Conservation (phyloP, 2,113 vertebrate genomes). For the Coturnix japonica region DNA sequence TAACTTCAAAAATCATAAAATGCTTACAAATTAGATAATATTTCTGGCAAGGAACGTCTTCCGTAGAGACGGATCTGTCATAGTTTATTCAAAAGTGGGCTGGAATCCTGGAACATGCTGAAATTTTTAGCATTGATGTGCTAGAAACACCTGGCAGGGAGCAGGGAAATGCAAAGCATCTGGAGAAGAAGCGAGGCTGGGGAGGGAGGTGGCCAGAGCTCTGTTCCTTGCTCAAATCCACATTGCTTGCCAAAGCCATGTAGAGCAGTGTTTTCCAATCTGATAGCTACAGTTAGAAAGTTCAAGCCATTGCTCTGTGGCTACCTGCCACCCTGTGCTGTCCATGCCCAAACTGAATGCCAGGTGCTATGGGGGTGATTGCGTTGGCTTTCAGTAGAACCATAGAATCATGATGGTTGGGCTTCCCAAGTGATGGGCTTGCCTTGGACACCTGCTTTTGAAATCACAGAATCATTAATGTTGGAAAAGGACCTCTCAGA, state of each 20-base stretch:
- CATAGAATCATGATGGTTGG: neutral
- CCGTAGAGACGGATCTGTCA: neutral
- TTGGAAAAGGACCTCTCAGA: neutral
- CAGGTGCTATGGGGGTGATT: neutral
- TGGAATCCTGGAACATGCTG: slow-evolving; percentile 11
- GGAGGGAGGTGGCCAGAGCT: neutral
- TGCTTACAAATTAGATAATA: slow-evolving; percentile 59
- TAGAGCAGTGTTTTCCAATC: neutral
- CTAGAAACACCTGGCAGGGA: slow-evolving; percentile 60
- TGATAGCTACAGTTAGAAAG: neutral
- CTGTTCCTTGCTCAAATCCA: neutral
- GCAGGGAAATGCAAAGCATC: slow-evolving; percentile 50
- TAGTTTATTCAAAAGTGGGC: neutral
- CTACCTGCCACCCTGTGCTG: neutral
- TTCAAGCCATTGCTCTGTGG: neutral
- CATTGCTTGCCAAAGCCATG: neutral
- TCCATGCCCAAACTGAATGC: rapidly evolving
- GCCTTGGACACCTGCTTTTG: neutral
- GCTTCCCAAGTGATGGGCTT: too few species aligned
- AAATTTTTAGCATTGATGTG: slow-evolving; percentile 21
- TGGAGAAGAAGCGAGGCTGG: neutral
- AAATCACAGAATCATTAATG: neutral
- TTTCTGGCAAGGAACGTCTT: slow-evolving; percentile 32
- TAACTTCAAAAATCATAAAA: slow-evolving; percentile 53
- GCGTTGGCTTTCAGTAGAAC: neutral